Evolutionary conservation across 2,113 vertebrate genomes (phyloP).

Genomic region (zebrafish (Danio rerio)): GRCz12tu NC_133197.1:16869001-16869500

Average conservation of each 20-base stretch:
- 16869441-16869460: constrained; percentile 78
- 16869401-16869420: constrained; percentile 18
- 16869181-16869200: neutral
- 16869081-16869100: neutral
- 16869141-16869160: too few relatives aligned
- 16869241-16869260: neutral
- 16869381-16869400: constrained; percentile 19
- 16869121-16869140: neutral
- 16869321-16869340: constrained; percentile 63
- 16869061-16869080: neutral
- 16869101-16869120: neutral
- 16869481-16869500: constrained; percentile 52
- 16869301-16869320: constrained; percentile 63
- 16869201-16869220: neutral
- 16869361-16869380: constrained; percentile 70
- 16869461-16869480: constrained; percentile 75
- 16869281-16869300: constrained; percentile 60
- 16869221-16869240: neutral
- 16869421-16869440: constrained; percentile 48
- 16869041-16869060: neutral
- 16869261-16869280: neutral
- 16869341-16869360: constrained; percentile 74
- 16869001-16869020: neutral
- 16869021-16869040: neutral
- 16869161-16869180: too few relatives aligned